A percentile compares a stretch with the other conserved stretches of the same genome.
phyloP scores from a whole-genome alignment of 2,113 vertebrate species.

The Xiphias gladius region DNA sequence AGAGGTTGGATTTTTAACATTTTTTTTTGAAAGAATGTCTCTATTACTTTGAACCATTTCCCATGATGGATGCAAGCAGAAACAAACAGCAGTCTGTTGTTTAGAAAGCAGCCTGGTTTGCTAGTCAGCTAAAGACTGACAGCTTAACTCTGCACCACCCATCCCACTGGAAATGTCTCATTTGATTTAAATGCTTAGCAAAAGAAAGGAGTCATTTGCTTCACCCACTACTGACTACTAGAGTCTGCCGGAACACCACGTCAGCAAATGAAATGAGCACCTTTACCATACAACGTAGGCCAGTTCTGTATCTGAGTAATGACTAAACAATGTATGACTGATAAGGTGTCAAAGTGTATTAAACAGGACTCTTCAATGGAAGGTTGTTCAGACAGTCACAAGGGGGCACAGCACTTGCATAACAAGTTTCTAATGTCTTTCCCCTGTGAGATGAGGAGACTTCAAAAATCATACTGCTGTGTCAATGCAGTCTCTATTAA shows the following conservation, averaged over 20 bases:
- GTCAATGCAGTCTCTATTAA: neutral
- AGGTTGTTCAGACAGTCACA: neutral
- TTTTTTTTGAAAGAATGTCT: too few species aligned
- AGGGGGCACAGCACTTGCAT: neutral
- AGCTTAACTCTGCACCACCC: constrained; percentile 25
- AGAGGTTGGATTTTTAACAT: too few species aligned
- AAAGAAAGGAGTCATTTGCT: constrained; percentile 17
- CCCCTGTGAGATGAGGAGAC: neutral
- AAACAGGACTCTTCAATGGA: too few species aligned
- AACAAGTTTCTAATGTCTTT: neutral
- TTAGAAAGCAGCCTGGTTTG: constrained; percentile 26
- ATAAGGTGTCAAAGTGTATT: neutral
- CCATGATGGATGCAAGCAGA: constrained; percentile 30
- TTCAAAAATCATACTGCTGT: neutral
- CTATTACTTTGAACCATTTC: too few species aligned
- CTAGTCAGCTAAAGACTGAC: constrained; percentile 44
- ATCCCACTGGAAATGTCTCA: constrained; percentile 35
- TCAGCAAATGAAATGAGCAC: neutral
- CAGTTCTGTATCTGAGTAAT: neutral
- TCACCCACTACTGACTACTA: neutral
- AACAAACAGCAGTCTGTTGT: constrained; percentile 31
- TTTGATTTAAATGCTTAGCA: constrained; percentile 36
- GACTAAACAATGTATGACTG: neutral
- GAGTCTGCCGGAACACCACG: neutral
- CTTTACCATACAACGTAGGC: neutral